A percentile compares a stretch with the other conserved stretches of the same genome.
Evolutionary conservation across 2,797 vertebrate species (phyloP).

Genomic region (Lacerta agilis): DNA sequence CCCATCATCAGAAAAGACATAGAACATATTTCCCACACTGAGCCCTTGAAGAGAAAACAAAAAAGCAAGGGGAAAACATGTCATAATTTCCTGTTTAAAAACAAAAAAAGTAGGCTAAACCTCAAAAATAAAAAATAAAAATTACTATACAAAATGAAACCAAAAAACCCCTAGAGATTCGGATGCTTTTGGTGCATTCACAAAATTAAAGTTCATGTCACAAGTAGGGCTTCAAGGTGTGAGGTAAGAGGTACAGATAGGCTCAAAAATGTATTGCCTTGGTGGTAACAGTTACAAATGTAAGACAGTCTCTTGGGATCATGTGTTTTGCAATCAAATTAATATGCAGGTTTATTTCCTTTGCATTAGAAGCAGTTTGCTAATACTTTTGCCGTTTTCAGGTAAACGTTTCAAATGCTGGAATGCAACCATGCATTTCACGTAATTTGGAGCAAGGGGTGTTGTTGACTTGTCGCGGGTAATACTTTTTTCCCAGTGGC

Average conservation of each 20-base stretch:
- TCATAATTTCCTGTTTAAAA: not conserved
- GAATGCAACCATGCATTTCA: not conserved
- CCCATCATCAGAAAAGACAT: constrained; percentile 93
- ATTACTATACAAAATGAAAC: constrained; percentile 35
- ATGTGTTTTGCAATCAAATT: not conserved
- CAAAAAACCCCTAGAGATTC: constrained; percentile 19
- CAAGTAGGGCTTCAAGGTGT: constrained; percentile 48
- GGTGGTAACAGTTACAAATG: not conserved
- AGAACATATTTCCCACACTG: constrained; percentile 97
- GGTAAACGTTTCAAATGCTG: constrained; percentile 25
- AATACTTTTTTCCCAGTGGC: not conserved
- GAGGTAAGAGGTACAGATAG: constrained; percentile 60
- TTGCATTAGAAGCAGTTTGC: constrained; percentile 31
- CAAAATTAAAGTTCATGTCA: constrained; percentile 55
- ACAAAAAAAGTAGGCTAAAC: constrained; percentile 24
- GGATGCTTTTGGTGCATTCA: constrained; percentile 47
- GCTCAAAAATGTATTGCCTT: constrained; percentile 67
- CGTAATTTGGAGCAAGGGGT: not conserved
- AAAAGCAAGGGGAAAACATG: constrained; percentile 18
- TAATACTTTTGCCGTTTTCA: constrained; percentile 12
- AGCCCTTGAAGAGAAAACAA: constrained; percentile 80
- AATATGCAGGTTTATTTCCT: rapidly evolving
- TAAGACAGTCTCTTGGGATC: not conserved
- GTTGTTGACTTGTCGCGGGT: not conserved
- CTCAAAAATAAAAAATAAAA: constrained; percentile 22